Evolutionary conservation across 2,113 vertebrate species (phyloP).

Genomic region (Eupsittula cactorum): DNA sequence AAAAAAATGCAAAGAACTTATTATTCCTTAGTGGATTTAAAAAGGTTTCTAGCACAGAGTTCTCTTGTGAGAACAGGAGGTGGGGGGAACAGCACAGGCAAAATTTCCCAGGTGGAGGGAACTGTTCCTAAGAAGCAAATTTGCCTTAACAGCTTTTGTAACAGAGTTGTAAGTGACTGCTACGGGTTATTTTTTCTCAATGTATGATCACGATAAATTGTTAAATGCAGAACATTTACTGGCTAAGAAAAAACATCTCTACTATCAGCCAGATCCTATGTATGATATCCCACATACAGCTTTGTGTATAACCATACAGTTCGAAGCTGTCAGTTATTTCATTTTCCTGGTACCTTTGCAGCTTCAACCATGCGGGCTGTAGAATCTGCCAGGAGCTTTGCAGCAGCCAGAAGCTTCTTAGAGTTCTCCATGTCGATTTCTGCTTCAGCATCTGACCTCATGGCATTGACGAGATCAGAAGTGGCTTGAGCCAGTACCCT

Average conservation of each 20-base stretch:
- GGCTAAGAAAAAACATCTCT: not conserved
- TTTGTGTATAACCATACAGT: not conserved
- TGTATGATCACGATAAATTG: not conserved
- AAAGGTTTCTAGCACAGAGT: not conserved
- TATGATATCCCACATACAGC: not conserved
- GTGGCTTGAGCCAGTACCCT: conserved; percentile 97
- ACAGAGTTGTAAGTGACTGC: not conserved
- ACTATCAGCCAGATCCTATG: not conserved
- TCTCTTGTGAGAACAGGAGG: not conserved
- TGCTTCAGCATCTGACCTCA: conserved; percentile 95
- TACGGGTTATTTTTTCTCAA: not conserved
- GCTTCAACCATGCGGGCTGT: conserved; percentile 99
- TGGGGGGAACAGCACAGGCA: not conserved
- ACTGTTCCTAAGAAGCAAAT: not conserved
- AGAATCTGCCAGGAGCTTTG: conserved; percentile 95
- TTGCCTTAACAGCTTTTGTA: not conserved
- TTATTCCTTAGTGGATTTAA: not conserved
- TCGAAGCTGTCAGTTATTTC: not conserved
- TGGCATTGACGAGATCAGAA: conserved; percentile 95
- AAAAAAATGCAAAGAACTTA: not conserved
- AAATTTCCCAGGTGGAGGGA: not conserved
- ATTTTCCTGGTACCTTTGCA: conserved; percentile 85
- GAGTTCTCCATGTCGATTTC: conserved; percentile 98
- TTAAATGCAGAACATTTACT: not conserved
- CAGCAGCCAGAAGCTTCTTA: conserved; percentile 95